A percentile compares a stretch with the other conserved stretches of the same genome.
phyloP scores from a whole-genome alignment of 1,140 invertebrate species.

The Adoxophyes honmai region DNA sequence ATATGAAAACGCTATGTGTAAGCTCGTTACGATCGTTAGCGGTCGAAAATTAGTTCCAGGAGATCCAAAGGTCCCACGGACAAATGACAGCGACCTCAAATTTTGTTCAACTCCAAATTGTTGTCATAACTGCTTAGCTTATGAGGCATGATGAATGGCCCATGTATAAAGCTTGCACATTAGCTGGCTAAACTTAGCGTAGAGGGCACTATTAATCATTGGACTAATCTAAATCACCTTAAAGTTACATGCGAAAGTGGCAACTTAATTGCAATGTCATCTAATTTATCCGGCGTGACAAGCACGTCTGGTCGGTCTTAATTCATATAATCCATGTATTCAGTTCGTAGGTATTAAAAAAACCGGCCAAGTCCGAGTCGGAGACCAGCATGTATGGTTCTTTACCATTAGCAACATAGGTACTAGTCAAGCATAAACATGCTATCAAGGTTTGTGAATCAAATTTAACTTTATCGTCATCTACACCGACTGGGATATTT shows the following conservation, averaged over 20 bases:
- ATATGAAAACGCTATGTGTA: not conserved
- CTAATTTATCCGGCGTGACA: not conserved
- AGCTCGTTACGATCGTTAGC: not conserved
- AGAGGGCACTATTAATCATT: not conserved
- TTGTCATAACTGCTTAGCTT: not conserved
- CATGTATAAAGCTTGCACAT: slow-evolving; percentile 2
- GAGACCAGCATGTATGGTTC: too few species aligned
- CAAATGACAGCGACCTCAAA: too few species aligned
- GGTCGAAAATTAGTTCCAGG: not conserved
- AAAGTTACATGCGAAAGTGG: not conserved
- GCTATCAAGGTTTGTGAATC: too few species aligned
- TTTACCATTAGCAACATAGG: too few species aligned
- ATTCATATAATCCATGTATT: not conserved
- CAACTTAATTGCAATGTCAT: slow-evolving; percentile 6
- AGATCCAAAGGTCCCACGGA: too few species aligned
- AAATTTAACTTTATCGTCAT: too few species aligned
- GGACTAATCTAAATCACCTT: not conserved
- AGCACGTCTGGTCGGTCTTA: not conserved
- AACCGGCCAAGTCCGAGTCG: too few species aligned
- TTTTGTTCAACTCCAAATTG: not conserved
- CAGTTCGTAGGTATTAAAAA: too few species aligned
- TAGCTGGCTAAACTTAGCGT: not conserved
- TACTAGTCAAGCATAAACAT: too few species aligned
- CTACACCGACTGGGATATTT: too few species aligned
- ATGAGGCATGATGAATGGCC: not conserved